Base-by-base conservation (phyloP, 2,888 invertebrate species). In the Tipula lateralis region DNA sequence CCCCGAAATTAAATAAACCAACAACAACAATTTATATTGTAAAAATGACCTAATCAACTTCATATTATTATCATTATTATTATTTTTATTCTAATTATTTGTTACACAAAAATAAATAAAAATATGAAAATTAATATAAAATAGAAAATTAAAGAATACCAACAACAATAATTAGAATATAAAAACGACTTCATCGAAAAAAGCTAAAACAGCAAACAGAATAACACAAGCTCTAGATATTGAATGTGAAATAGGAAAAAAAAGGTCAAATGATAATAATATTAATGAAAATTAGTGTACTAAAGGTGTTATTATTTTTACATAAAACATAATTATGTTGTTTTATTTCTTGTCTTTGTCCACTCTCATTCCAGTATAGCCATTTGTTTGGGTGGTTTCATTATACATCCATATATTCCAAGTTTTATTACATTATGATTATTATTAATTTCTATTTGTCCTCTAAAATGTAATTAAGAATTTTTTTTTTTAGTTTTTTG, bases 221-320 rank as follows among this genome's bases (percentile, higher is more conserved):
- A 7, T 66, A 6, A 66, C 12, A 66, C 66, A 66, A 66, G 66
- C 24, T 24, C 66, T 66, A 66, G 66, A 66, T 66, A 24, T 66
- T 66, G 66, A 66, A 66, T 66, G 66, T 19, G 24, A 66, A 66
- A 24, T 24, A 66, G 66, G 66, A 66, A 24, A 66, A 50, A 66
- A 66, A 66, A 66, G 66, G 66, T 66, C 66, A 66, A 66, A 66
- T 66, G 66, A 66, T 66, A 66, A 66, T 66, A 66, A 66, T 66
- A 66, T 24, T 66, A 66, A 66, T 66, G 66, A 66, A 66, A 66
- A 66, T 66, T 66, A 66, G 66, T 66, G 66, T 66, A 66, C 66
- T 66, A 66, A 66, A 66, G 66, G 66, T 66, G 66, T 66, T 66
- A 66, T 66, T 66, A 66, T 66, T 66, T 66, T 66, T 66, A 66